Base-by-base conservation (phyloP, 2,888 invertebrate species). In the Scaptomyza cyrtandrae region DNA sequence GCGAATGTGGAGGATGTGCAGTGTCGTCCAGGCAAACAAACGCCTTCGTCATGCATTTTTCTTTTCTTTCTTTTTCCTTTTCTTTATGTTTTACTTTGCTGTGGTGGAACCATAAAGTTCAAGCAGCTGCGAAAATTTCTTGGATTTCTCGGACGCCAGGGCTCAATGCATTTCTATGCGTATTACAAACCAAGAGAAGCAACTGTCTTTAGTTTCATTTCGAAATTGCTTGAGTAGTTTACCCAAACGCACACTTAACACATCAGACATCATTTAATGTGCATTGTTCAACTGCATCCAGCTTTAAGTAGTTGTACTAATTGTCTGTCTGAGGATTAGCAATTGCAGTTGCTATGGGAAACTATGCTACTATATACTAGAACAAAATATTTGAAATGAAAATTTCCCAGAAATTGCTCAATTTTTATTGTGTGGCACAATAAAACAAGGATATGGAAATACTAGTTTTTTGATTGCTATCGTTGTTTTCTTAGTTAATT, bases 111-210 rank as follows among this genome's bases (percentile, higher is more conserved):
- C 72, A 60, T 75, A 82, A 75, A 78, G 78, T 78, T 80, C 78
- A 75, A 83, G 83, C 61, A 83, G 69, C 55, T 71, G 59, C 29
- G 31, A 37, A 50, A n/a, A 61, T 41, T 55, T 19, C 37, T 54
- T 56, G 37, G 45, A 63, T 19, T 19, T 19, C 57, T 44, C 27
- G 31, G 46, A 27, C 31, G 48, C 48, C 27, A 16, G 10, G 37
- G 45, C 56, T 57, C 58, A 77, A 70, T 61, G 80, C 69, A 80
- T 81, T 78, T 68, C 69, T 65, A 58, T 75, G 71, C 58, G 57
- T 65, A 70, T 70, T 71, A 75, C 55, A 58, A 70, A 76, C 41
- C 19, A 43, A n/a, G 31, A 37, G 24, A 29, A 48, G 43, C 57
- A 66, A 79, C 67, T 71, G 54, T 63, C 74, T 70, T 58, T 61